Conservation (phyloP, 1,140 invertebrate genomes). For the Papilio aristodemus region DNA sequence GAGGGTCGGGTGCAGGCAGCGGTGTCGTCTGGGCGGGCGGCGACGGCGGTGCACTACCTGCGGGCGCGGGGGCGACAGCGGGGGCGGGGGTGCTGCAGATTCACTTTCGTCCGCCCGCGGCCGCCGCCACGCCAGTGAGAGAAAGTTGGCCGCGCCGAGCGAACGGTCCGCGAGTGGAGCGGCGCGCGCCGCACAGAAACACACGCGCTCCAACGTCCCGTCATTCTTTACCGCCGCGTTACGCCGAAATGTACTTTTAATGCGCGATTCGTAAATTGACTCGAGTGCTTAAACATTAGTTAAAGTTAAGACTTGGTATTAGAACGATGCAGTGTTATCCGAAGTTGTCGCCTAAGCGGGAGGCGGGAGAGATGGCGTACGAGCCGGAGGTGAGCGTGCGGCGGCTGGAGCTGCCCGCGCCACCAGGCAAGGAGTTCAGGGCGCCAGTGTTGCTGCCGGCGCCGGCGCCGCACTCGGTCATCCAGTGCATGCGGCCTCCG, state of each 20-base stretch:
- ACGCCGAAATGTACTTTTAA: slow-evolving; percentile 22
- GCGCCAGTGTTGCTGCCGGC: slow-evolving; percentile 69
- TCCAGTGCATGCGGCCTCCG: slow-evolving; percentile 81
- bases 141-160: slow-evolving; percentile 77
- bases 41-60: slow-evolving; percentile 69
- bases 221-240: not conserved
- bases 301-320: slow-evolving; percentile 2
- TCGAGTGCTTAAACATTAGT: slow-evolving; percentile 2
- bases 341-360: slow-evolving; percentile 69
- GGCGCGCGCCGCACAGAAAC: slow-evolving; percentile 66
- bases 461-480: slow-evolving; percentile 79
- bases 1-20: slow-evolving; percentile 63
- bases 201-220: slow-evolving; percentile 53
- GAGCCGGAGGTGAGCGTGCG: slow-evolving; percentile 65
- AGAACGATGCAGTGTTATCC: slow-evolving; percentile 73
- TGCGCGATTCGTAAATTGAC: slow-evolving; percentile 9
- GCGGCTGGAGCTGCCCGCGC: slow-evolving; percentile 73
- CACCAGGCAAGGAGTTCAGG: slow-evolving; percentile 75
- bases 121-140: slow-evolving; percentile 73
- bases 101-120: slow-evolving; percentile 77
- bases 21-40: slow-evolving; percentile 64
- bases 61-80: slow-evolving; percentile 65
- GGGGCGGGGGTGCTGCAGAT: slow-evolving; percentile 69
- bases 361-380: slow-evolving; percentile 60
- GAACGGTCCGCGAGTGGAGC: slow-evolving; percentile 71